A percentile compares a stretch with the other conserved stretches of the same genome.
Evolutionary conservation across 2,888 invertebrate genomes (phyloP).

Genomic region (Pterostichus madidus): DNA sequence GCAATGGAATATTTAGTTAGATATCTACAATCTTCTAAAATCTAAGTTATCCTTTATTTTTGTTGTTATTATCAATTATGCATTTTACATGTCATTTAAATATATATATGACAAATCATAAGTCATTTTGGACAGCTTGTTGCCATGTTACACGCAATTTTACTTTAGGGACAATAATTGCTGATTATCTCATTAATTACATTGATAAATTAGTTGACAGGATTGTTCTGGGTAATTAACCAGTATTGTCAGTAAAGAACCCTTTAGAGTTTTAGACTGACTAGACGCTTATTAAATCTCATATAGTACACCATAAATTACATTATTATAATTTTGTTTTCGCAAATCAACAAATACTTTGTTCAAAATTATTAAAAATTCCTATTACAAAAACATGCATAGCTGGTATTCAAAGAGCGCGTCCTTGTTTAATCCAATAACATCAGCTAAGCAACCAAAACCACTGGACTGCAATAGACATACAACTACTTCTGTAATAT

Average conservation of each 20-base stretch:
- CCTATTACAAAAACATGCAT: conserved; percentile 1
- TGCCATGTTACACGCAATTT: not conserved
- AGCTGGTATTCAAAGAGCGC: not conserved
- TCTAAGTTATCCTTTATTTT: too few species aligned
- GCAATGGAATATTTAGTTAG: too few species aligned
- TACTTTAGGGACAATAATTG: not conserved
- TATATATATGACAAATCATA: not conserved
- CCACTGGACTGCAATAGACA: conserved; percentile 18
- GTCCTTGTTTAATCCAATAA: conserved; percentile 22
- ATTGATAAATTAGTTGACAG: conserved; percentile 17
- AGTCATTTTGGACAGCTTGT: conserved; percentile 4
- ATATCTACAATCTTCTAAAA: too few species aligned
- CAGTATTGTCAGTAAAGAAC: not conserved
- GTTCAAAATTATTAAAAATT: conserved; percentile 15
- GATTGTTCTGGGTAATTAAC: conserved; percentile 34
- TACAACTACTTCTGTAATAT: conserved; percentile 49
- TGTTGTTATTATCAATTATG: too few species aligned
- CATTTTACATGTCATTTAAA: too few species aligned
- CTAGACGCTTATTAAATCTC: not conserved
- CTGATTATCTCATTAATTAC: conserved; percentile 19
- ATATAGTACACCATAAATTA: not conserved
- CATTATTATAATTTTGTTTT: conserved; percentile 1
- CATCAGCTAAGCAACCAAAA: conserved; percentile 9
- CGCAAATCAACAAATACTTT: not conserved
- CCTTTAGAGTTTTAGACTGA: not conserved